A percentile compares a stretch with the other conserved stretches of the same genome.
Evolutionary conservation across 2,797 vertebrate species (phyloP).

Genomic region (Sitta carolinensis): DNA sequence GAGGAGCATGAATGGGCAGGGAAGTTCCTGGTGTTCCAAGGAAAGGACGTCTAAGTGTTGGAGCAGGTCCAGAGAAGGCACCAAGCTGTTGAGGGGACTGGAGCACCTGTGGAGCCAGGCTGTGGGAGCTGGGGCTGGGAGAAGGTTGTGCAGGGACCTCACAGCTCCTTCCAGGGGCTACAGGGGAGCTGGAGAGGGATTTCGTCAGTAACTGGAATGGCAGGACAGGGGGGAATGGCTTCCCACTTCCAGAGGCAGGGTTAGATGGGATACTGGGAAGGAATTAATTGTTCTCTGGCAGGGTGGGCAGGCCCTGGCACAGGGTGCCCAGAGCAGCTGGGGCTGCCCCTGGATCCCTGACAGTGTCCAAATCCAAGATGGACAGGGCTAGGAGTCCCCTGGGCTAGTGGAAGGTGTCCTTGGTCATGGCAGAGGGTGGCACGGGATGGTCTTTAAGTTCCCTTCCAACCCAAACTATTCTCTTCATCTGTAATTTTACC

Average conservation of each 20-base stretch:
- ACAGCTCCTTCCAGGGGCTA: not conserved
- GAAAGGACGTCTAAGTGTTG: not conserved
- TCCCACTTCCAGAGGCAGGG: fast-evolving
- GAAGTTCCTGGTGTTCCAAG: not conserved
- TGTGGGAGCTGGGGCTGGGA: not conserved
- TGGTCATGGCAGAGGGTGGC: not conserved
- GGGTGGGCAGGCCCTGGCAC: not conserved
- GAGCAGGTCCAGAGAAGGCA: not conserved
- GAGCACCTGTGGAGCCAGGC: not conserved
- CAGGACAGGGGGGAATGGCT: not conserved
- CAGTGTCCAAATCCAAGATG: not conserved
- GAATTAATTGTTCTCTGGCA: not conserved
- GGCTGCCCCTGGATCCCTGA: not conserved
- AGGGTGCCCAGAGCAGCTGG: not conserved
- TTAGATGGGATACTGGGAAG: fast-evolving
- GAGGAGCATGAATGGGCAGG: not conserved
- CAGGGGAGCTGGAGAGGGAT: too few relatives aligned
- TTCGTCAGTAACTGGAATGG: fast-evolving
- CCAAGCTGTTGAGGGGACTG: not conserved
- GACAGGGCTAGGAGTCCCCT: not conserved
- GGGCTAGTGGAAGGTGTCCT: not conserved
- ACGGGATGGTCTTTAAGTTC: fast-evolving
- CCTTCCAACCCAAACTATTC: not conserved
- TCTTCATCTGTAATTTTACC: not conserved
- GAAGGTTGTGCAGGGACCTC: not conserved